Base-by-base conservation (phyloP, 2,888 invertebrate genomes). In the Lysandra bellargus region DNA sequence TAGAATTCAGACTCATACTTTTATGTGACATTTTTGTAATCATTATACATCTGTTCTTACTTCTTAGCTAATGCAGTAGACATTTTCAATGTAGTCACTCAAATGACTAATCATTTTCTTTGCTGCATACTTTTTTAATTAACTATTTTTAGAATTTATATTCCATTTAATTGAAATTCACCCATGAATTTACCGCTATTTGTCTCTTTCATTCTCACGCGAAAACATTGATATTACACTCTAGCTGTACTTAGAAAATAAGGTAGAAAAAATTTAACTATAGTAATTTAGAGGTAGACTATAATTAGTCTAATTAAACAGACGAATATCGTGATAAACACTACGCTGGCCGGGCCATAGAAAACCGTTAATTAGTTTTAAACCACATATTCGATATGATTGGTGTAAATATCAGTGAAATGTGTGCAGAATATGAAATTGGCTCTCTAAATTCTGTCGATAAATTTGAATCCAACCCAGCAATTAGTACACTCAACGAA, bases 401-500 rank as follows among this genome's bases (percentile, higher is more conserved):
- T 14, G 69, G 33, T 69, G 33, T 37, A 33, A 69, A 69, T 69
- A 69, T 69, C 33, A 69, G 69, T 17, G 33, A 17, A 37, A 69
- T 69, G 30, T 33, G 23, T 69, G 12, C 33, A 12, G 14, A 69
- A 37, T 69, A 69, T 69, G 69, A 69, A 69, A 69, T 69, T 69
- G 69, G 14, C 33, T 69, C 69, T 69, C 14, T 69, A 69, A 69
- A 69, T 37, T 14, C 33, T 69, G 33, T 37, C 33, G 69, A 69
- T 33, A 69, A 69, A 69, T 69, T 69, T 37, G 33, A 69, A 69
- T 69, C 33, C 33, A 33, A 69, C 64, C 33, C 30, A 69, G 69
- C 69, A 33, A 69, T 69, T 69, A 69, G 69, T 14, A 37, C 69
- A 69, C 69, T 69, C 69, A 37, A 33, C 14, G 69, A 69, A 69